phyloP scores from a whole-genome alignment of 2,113 vertebrate species.

The Coregonus clupeaformis region DNA sequence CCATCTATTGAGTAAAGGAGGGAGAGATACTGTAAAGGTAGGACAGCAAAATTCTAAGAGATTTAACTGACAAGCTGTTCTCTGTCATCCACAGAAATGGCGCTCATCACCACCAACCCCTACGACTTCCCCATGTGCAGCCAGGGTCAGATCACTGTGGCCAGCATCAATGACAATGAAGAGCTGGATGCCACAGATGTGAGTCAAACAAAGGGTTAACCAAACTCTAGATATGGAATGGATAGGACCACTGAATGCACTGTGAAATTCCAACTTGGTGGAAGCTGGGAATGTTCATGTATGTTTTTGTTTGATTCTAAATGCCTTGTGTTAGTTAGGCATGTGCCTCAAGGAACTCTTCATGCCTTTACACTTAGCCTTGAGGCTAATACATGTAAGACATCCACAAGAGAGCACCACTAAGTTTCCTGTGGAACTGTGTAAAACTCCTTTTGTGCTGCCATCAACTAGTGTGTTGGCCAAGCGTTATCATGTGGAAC shows the following conservation, averaged over 20 bases:
- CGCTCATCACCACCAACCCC: conserved; percentile 80
- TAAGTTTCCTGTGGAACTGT: too few species aligned
- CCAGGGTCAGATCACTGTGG: conserved; percentile 82
- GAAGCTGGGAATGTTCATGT: background rate
- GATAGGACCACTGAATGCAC: too few species aligned
- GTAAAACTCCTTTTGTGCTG: too few species aligned
- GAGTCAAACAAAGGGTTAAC: conserved; percentile 58
- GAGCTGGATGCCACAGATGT: conserved; percentile 86
- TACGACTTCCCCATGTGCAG: conserved; percentile 81
- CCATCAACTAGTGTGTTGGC: too few species aligned
- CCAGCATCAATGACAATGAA: conserved; percentile 83
- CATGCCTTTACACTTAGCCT: too few species aligned
- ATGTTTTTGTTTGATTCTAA: too few species aligned
- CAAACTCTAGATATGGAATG: background rate
- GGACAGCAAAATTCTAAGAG: background rate
- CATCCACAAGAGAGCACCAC: too few species aligned
- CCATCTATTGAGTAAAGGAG: background rate
- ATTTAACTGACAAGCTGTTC: background rate
- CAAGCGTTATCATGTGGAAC: too few species aligned
- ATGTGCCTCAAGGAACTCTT: too few species aligned
- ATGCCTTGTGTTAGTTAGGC: too few species aligned
- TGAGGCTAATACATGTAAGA: too few species aligned
- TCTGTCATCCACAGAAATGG: conserved; percentile 49
- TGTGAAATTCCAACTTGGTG: background rate
- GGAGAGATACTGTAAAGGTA: background rate